Evolutionary conservation across 2,888 invertebrate genomes (phyloP).

Genomic region (Homarus gammarus): DNA sequence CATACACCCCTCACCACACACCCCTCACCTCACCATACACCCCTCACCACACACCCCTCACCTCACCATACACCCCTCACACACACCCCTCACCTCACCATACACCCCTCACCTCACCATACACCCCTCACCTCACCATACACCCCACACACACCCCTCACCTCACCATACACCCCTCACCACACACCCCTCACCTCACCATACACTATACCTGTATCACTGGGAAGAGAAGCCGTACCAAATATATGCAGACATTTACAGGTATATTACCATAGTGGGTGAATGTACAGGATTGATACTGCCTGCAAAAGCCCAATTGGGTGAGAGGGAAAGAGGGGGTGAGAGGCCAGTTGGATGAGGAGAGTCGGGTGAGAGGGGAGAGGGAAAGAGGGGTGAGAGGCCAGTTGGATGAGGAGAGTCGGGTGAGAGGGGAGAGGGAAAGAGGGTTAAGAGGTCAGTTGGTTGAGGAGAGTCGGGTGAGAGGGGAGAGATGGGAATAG

Average conservation of each 20-base stretch:
- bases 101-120: not conserved
- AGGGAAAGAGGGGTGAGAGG: not conserved
- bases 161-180: not conserved
- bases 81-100: not conserved
- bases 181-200: not conserved
- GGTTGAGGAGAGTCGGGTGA: not conserved
- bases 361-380: not conserved
- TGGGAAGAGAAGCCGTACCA: not conserved
- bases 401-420: too few species aligned
- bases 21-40: too few species aligned
- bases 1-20: too few species aligned
- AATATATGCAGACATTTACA: constrained; percentile 10
- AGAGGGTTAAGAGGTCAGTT: not conserved
- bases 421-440: not conserved
- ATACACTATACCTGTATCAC: not conserved
- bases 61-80: not conserved
- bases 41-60: too few species aligned
- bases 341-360: not conserved
- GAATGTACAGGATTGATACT: not conserved
- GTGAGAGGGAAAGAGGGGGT: not conserved
- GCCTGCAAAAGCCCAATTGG: not conserved
- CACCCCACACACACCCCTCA: not conserved
- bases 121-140: too few species aligned
- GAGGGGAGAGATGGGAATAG: not conserved
- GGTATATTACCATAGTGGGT: constrained; percentile 24